A percentile compares a stretch with the other conserved stretches of the same genome.
phyloP scores from a whole-genome alignment of 2,113 vertebrate genomes.

The Eurystomus gularis region DNA sequence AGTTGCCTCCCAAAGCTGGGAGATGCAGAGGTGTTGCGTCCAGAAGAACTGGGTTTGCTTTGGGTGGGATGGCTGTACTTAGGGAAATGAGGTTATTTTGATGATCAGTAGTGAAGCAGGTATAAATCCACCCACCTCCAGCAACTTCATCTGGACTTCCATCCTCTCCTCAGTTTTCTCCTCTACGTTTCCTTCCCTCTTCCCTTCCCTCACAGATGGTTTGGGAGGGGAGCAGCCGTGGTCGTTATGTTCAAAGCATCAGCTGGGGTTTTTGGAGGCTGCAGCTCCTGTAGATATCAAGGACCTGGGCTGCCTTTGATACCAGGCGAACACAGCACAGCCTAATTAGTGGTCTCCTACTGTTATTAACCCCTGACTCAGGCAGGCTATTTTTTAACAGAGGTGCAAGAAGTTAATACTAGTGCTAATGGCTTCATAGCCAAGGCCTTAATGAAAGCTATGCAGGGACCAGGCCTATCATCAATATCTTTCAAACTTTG shows the following conservation, averaged over 20 bases:
- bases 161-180: background rate
- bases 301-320: conserved; percentile 58
- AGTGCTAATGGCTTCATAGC: conserved; percentile 60
- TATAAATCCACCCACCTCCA: background rate
- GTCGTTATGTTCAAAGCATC: conserved; percentile 48
- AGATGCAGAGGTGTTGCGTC: background rate
- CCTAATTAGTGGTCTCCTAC: conserved; percentile 71
- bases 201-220: conserved; percentile 54
- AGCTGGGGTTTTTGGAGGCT: conserved; percentile 46
- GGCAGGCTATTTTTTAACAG: conserved; percentile 71
- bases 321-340: conserved; percentile 1
- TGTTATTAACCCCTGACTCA: conserved; percentile 78
- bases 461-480: conserved; percentile 55
- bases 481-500: conserved; percentile 73
- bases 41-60: background rate
- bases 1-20: background rate
- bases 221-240: conserved; percentile 8
- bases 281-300: conserved; percentile 47
- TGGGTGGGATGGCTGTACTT: background rate
- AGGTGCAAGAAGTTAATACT: conserved; percentile 75
- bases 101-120: background rate
- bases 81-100: conserved; percentile 4
- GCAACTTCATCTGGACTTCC: background rate
- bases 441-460: conserved; percentile 67
- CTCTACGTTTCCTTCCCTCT: background rate